These are phyloP conservation scores for Epirrhoe alternata DNA, from an alignment of 2,888 invertebrate genomes.

Conservation along the genomic window DNA sequence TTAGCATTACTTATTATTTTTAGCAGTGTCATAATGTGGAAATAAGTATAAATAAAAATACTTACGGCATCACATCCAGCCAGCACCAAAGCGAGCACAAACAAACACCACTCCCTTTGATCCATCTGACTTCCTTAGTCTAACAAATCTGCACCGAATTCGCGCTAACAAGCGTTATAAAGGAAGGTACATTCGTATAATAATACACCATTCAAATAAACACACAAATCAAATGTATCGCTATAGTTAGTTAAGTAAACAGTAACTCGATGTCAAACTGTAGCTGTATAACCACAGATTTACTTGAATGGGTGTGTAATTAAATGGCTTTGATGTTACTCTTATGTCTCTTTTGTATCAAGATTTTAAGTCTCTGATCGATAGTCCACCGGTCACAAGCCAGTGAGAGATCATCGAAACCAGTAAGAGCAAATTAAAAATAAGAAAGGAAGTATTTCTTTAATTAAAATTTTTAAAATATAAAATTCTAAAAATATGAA, in stretches of 20 bases:
- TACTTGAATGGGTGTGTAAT: not conserved
- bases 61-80: slow-evolving; percentile 62
- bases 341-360: too few species aligned
- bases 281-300: too few species aligned
- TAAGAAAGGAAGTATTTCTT: too few species aligned
- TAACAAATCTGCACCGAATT: slow-evolving; percentile 37
- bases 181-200: slow-evolving; percentile 28
- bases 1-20: not conserved
- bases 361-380: too few species aligned
- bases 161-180: slow-evolving; percentile 37
- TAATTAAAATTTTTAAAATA: too few species aligned
- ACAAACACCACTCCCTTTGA: slow-evolving; percentile 50
- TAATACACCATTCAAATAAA: slow-evolving; percentile 28
- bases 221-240: slow-evolving; percentile 11
- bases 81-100: slow-evolving; percentile 53
- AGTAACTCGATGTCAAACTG: not conserved
- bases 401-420: too few species aligned
- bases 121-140: slow-evolving; percentile 33
- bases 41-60: slow-evolving; percentile 39
- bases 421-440: too few species aligned
- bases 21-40: not conserved
- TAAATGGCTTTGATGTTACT: not conserved
- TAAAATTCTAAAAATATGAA: too few species aligned
- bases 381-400: slow-evolving; percentile 9
- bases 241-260: slow-evolving; percentile 2